These are phyloP conservation scores for Cathartes aura DNA, from an alignment of 2,113 vertebrate species.

Conservation along the genomic window DNA sequence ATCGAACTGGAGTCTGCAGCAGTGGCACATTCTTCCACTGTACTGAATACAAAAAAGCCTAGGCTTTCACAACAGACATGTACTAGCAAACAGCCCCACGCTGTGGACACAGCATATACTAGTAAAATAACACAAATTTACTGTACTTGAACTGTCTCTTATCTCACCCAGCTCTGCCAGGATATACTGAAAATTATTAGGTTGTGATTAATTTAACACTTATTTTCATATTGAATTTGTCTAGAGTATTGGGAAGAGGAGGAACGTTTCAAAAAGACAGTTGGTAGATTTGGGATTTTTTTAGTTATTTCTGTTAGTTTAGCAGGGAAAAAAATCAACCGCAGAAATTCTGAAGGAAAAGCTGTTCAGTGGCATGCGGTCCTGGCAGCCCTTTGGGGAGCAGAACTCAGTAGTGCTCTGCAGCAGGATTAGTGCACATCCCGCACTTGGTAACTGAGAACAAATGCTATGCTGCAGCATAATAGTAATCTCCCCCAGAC, in stretches of 20 bases:
- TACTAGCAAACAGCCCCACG: slow-evolving; percentile 33
- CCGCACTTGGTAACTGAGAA: background rate
- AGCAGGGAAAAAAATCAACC: background rate
- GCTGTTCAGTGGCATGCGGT: fast-evolving
- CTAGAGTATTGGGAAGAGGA: background rate
- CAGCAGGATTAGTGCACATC: background rate
- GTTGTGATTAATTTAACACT: background rate
- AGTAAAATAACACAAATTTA: background rate
- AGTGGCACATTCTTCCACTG: background rate
- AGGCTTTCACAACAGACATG: background rate
- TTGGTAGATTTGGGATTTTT: background rate
- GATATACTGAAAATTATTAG: background rate
- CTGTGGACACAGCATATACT: background rate
- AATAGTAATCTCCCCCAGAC: background rate
- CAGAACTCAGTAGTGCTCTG: background rate
- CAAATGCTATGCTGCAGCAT: background rate
- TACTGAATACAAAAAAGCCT: background rate
- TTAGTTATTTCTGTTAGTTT: background rate
- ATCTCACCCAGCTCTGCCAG: background rate
- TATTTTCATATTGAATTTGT: background rate
- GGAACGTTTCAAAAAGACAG: background rate
- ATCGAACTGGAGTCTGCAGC: background rate
- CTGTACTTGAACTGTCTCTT: background rate
- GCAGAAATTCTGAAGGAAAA: background rate
- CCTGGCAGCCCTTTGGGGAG: background rate